These are phyloP conservation scores for Pitta sordida DNA, from an alignment of 2,113 vertebrate species.

Conservation along the genomic window DNA sequence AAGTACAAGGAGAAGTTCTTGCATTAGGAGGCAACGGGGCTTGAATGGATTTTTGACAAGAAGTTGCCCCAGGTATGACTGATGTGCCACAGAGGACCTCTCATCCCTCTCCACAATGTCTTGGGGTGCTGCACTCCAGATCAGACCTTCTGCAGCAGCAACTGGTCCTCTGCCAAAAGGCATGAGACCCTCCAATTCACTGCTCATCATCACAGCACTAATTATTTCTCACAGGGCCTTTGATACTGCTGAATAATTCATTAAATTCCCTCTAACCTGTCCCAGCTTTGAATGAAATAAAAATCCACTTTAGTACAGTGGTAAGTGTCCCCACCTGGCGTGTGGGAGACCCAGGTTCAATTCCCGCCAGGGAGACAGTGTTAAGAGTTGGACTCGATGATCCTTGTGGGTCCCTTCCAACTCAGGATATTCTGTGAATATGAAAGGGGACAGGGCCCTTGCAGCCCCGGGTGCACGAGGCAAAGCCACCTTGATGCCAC, in stretches of 20 bases:
- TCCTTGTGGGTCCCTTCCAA: too few species aligned
- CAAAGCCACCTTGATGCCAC: accelerated
- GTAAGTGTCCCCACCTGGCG: too few species aligned
- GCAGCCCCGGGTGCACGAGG: accelerated
- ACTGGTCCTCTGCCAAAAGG: neutral
- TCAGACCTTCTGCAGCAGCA: neutral
- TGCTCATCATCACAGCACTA: neutral
- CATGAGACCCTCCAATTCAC: neutral
- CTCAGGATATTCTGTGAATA: too few species aligned
- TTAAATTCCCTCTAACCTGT: neutral
- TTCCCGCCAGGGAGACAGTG: too few species aligned
- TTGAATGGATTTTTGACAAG: neutral
- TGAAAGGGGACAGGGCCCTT: neutral
- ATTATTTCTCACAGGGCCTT: neutral
- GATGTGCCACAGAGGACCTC: neutral
- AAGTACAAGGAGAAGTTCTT: neutral
- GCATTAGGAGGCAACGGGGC: neutral
- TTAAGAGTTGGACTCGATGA: too few species aligned
- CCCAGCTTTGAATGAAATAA: neutral
- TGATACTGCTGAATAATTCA: neutral
- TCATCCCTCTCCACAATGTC: accelerated
- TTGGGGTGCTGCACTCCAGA: accelerated
- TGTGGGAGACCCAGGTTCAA: too few species aligned
- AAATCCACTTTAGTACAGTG: too few species aligned
- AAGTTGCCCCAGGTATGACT: neutral